Base-by-base conservation (phyloP, 2,797 vertebrate species). In the Peromyscus melanophrys region DNA sequence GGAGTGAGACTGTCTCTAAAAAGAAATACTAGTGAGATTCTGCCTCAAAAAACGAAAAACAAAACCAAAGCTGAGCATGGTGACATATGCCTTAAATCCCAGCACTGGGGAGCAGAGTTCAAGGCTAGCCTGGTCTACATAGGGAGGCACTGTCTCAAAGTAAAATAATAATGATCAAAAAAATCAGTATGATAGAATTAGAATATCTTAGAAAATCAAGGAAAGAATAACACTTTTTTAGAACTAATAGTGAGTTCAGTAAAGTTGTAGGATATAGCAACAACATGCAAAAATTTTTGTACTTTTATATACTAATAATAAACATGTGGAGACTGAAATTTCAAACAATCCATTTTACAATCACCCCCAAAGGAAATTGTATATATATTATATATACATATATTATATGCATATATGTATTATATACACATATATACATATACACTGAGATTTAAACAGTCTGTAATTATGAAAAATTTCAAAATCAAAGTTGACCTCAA, bases 401-500 rank as follows among this genome's bases (percentile, higher is more conserved):
- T n/a, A 52, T 52, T 37, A 37, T 71, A 11, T 21, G 8, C n/a
- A 73, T 23, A 16, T 65, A 29, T 65, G 27, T 11, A 29, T 63
- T 63, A 63, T 63, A 63, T 29, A 63, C 21, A 73, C 1, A 73
- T 31, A 40, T 40, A 25, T 40, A 73, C 16, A 55, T 49, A 76
- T 27, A 67, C 31, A 59, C 40, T 59, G n/a, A 90, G 65, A 76
- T 46, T 77, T 34, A 34, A 37, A n/a, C 9, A 71, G 57, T 69
- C 61, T 95, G 19, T 61, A 76, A 69, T 34, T 7, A 55, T 92
- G 37, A 95, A 49, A 34, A 92, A 84, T 67, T 78, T 78, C 6
- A 84, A 87, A 81, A 81, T 80, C 10, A 80, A 92, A 92, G 77
- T n/a, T 21, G 23, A 63, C 77, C 21, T 84, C 69, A 94, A 89